Conservation (phyloP, 2,888 invertebrate genomes). For the Drosophila cracens region DNA sequence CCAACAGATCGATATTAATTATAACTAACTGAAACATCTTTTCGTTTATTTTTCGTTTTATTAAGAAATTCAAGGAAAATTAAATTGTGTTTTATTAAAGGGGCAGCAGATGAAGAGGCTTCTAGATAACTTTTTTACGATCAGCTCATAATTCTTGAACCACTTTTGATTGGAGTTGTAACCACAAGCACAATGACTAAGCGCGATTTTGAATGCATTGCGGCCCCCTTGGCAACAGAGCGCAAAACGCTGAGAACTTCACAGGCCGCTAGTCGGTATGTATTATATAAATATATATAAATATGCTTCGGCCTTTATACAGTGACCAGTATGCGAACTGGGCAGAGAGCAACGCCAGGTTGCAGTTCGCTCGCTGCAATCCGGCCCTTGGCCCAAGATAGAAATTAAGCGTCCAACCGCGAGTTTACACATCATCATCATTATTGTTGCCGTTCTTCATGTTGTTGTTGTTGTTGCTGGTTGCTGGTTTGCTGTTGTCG, state of each 20-base stretch:
- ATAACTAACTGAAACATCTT: background rate
- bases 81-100: background rate
- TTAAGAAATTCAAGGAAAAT: background rate
- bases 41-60: background rate
- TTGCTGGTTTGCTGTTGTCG: constrained; percentile 45
- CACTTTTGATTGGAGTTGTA: constrained; percentile 48
- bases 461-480: constrained; percentile 17
- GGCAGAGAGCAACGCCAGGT: constrained; percentile 16
- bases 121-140: background rate
- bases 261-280: background rate
- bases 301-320: constrained; percentile 13
- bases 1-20: background rate
- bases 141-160: constrained; percentile 41
- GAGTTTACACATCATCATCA: constrained; percentile 81
- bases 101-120: background rate
- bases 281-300: background rate
- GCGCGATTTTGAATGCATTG: constrained; percentile 29
- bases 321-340: background rate
- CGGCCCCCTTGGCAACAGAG: constrained; percentile 52
- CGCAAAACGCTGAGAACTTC: constrained; percentile 15
- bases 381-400: constrained; percentile 69
- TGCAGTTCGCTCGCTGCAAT: constrained; percentile 26
- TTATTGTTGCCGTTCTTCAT: constrained; percentile 67
- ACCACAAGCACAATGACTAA: constrained; percentile 40
- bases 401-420: constrained; percentile 79